Conservation (phyloP, 2,888 invertebrate genomes). For the Pyralis farinalis region DNA sequence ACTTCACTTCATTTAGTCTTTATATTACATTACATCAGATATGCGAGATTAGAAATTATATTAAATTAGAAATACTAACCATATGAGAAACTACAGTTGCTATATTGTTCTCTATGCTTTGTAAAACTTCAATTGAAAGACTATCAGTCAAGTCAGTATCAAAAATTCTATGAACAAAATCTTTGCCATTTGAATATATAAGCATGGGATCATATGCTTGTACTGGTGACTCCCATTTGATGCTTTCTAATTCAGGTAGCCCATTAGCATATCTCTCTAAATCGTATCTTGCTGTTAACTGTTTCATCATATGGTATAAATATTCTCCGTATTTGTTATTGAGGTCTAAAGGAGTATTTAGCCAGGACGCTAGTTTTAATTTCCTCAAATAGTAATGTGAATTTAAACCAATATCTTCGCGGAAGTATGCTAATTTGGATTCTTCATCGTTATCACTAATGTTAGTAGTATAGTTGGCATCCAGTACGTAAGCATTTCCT, state of each 20-base stretch:
- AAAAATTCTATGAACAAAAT: constrained; percentile 79
- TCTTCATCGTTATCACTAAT: constrained; percentile 71
- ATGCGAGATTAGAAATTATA: no score
- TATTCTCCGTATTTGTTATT: constrained; percentile 81
- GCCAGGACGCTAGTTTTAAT: constrained; percentile 80
- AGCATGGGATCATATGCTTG: constrained; percentile 82
- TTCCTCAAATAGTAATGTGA: constrained; percentile 81
- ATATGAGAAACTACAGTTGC: constrained; percentile 45
- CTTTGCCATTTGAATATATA: constrained; percentile 82
- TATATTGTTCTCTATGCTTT: constrained; percentile 58
- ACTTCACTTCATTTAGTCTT: no score
- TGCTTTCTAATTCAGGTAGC: constrained; percentile 76
- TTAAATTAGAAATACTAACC: constrained; percentile 47
- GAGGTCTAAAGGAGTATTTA: constrained; percentile 54
- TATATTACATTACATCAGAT: no score
- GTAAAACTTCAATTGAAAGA: constrained; percentile 40
- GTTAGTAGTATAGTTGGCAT: constrained; percentile 61
- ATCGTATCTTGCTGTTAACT: constrained; percentile 85
- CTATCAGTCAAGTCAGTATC: constrained; percentile 52
- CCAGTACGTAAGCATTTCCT: constrained; percentile 57
- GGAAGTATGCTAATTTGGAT: constrained; percentile 83
- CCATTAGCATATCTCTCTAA: constrained; percentile 86
- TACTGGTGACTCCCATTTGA: constrained; percentile 72
- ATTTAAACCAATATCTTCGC: constrained; percentile 86
- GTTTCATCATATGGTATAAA: constrained; percentile 83